Conservation (phyloP, 2,797 vertebrate species). For the Gobionotothen gibberifrons region DNA sequence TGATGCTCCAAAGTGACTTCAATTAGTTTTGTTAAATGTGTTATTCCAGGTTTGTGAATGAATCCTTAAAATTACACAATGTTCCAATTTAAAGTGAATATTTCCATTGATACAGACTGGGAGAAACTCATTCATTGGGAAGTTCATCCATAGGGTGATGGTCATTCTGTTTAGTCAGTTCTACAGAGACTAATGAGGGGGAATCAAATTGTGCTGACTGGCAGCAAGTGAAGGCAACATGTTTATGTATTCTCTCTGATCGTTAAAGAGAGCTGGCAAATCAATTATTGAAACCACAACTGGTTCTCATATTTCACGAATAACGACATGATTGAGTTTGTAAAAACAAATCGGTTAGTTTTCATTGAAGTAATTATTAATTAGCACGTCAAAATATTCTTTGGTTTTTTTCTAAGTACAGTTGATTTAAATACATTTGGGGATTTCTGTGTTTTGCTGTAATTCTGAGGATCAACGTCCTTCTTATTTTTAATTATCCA, state of each 20-base stretch:
- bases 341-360: not conserved
- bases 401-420: not conserved
- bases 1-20: not conserved
- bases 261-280: not conserved
- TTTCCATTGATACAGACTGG: no score
- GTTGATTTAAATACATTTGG: not conserved
- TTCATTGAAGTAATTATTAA: not conserved
- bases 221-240: not conserved
- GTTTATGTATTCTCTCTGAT: slow-evolving; percentile 4
- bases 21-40: no score
- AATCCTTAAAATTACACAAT: not conserved
- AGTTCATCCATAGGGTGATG: not conserved
- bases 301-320: not conserved
- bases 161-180: slow-evolving; percentile 1
- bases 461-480: slow-evolving; percentile 32
- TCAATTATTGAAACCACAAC: not conserved
- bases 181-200: not conserved
- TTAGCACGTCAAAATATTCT: not conserved
- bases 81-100: not conserved
- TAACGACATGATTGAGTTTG: not conserved
- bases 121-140: not conserved
- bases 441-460: slow-evolving; percentile 32
- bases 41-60: no score
- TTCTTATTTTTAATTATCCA: slow-evolving; percentile 11
- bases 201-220: not conserved